Evolutionary conservation across 2,888 invertebrate species (phyloP).

Genomic region (Stenichneumon culpator): DNA sequence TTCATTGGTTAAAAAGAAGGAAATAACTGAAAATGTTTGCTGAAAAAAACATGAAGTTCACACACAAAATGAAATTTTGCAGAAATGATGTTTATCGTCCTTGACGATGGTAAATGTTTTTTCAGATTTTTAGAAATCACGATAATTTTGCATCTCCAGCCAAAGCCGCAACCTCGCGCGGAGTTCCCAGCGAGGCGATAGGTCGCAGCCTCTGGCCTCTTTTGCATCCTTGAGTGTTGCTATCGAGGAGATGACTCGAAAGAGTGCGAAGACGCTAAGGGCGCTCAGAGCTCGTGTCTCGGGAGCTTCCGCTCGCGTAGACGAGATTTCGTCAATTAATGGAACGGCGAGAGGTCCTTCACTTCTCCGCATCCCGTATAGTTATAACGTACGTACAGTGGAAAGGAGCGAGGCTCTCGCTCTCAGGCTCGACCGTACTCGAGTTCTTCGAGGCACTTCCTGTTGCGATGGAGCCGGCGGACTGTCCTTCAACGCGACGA

Average conservation of each 20-base stretch:
- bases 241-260: conserved; percentile 29
- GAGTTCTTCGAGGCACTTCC: conserved; percentile 41
- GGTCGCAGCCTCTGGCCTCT: conserved; percentile 19
- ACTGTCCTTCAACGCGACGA: conserved; percentile 14
- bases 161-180: not conserved
- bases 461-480: not conserved
- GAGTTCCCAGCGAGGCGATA: not conserved
- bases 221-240: conserved; percentile 22
- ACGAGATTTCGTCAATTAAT: conserved; percentile 39
- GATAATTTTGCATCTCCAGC: too few relatives aligned
- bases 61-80: too few relatives aligned
- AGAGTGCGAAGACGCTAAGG: not conserved
- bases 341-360: not conserved
- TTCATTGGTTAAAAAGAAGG: too few relatives aligned
- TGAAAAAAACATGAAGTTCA: too few relatives aligned
- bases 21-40: too few relatives aligned
- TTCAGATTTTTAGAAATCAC: too few relatives aligned
- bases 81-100: too few relatives aligned
- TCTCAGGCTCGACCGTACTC: conserved; percentile 11
- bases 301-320: conserved; percentile 36
- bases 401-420: conserved; percentile 6
- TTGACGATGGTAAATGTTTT: too few relatives aligned
- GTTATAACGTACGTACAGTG: not conserved
- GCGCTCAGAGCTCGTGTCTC: conserved; percentile 12
- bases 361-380: not conserved